A percentile compares a stretch with the other conserved stretches of the same genome.
These are phyloP conservation scores for Camarhynchus parvulus DNA, from an alignment of 2,113 vertebrate genomes.

Conservation along the genomic window DNA sequence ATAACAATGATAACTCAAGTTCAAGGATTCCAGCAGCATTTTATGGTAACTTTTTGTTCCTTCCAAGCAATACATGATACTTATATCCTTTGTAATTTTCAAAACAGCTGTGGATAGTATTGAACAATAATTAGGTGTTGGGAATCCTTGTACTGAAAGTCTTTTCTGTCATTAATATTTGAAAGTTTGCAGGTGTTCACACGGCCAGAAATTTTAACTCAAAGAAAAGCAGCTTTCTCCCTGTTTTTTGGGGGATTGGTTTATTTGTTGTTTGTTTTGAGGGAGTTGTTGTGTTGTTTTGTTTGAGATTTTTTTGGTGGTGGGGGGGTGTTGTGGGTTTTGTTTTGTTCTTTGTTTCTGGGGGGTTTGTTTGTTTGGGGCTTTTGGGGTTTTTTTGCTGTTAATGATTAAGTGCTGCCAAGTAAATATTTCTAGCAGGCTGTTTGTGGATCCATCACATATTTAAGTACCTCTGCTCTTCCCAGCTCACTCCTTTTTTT, in stretches of 20 bases:
- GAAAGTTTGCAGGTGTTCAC: not conserved
- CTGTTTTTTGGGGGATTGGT: not conserved
- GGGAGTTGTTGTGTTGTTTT: not conserved
- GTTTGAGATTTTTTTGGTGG: not conserved
- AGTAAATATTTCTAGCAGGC: not conserved
- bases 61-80: not conserved
- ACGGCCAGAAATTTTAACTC: not conserved
- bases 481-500: not conserved
- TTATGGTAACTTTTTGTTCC: not conserved
- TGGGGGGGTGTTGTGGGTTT: accelerated
- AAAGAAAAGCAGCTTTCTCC: not conserved
- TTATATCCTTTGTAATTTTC: not conserved
- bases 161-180: conserved; percentile 32
- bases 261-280: not conserved
- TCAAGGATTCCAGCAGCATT: not conserved
- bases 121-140: not conserved
- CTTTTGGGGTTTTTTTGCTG: not conserved
- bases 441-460: accelerated
- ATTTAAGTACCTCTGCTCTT: not conserved
- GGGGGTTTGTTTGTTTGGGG: not conserved
- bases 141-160: not conserved
- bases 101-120: not conserved
- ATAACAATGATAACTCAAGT: not conserved
- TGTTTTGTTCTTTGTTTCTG: not conserved
- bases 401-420: conserved; percentile 32